A percentile compares a stretch with the other conserved stretches of the same genome.
Evolutionary conservation across 2,888 invertebrate species (phyloP).

Genomic region (Tolmerus cingulatus): DNA sequence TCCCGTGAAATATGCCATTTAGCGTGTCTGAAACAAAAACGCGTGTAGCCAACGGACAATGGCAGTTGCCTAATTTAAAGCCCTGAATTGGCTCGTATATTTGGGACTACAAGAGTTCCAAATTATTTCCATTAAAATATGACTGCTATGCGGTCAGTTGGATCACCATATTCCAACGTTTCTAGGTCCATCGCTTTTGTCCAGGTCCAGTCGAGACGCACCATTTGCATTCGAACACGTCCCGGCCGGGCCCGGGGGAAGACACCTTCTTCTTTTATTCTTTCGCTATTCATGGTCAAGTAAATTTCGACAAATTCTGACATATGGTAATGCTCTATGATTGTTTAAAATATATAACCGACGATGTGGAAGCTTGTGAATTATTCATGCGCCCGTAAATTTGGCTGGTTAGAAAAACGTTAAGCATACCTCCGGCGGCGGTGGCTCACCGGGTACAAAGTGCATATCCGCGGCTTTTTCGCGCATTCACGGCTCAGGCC

Average conservation of each 20-base stretch:
- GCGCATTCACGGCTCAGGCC: background rate
- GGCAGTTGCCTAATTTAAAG: background rate
- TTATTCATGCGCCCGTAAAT: constrained; percentile 4
- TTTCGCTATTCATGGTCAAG: background rate
- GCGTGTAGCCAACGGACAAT: background rate
- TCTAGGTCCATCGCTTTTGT: background rate
- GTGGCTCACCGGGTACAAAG: background rate
- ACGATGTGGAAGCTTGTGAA: constrained; percentile 11
- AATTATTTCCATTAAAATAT: background rate
- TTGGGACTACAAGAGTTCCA: background rate
- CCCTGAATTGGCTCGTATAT: background rate
- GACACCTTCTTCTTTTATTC: background rate
- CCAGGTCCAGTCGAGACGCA: background rate
- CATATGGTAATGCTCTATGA: constrained; percentile 4
- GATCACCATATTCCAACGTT: background rate
- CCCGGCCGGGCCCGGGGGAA: background rate
- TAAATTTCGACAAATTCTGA: constrained; percentile 29
- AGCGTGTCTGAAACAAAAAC: background rate
- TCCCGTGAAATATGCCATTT: background rate
- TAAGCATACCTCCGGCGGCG: background rate
- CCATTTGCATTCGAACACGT: background rate
- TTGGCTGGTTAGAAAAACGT: background rate
- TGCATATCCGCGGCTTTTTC: background rate
- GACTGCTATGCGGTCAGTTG: background rate
- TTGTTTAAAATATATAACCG: constrained; percentile 2